These are phyloP conservation scores for Lineus longissimus DNA, from an alignment of 1,140 invertebrate genomes.

Conservation along the genomic window DNA sequence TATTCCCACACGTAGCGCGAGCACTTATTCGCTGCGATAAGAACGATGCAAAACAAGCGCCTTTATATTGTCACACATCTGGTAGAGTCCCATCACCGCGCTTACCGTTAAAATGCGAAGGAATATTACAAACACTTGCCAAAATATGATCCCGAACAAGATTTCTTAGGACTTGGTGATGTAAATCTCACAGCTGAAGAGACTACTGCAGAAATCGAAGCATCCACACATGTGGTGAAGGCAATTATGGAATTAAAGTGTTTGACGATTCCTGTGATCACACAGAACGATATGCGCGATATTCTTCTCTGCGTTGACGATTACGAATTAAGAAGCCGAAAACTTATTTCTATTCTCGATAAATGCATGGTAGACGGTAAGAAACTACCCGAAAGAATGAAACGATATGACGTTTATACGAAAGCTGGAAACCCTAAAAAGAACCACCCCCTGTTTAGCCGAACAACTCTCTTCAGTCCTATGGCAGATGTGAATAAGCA, in stretches of 20 bases:
- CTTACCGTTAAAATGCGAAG: background rate
- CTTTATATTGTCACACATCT: background rate
- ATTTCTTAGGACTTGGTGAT: background rate
- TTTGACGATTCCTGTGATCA: background rate
- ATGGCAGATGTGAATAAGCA: background rate
- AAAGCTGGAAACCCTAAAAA: background rate
- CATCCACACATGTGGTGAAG: background rate
- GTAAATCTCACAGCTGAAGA: background rate
- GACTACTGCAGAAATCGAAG: background rate
- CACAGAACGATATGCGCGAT: background rate
- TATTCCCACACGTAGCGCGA: background rate
- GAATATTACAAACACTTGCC: background rate
- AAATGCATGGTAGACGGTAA: background rate
- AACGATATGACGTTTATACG: background rate
- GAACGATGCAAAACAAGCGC: background rate
- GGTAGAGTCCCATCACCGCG: background rate
- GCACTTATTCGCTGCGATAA: background rate
- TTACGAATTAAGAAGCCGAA: background rate
- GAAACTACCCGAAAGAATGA: background rate
- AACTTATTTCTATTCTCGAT: background rate
- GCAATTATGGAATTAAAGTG: background rate
- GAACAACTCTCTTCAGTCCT: background rate
- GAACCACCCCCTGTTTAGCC: too few species aligned
- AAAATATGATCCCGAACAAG: background rate
- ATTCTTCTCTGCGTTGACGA: background rate